Evolutionary conservation across 2,888 invertebrate genomes (phyloP).

Genomic region (Sesia bembeciformis): DNA sequence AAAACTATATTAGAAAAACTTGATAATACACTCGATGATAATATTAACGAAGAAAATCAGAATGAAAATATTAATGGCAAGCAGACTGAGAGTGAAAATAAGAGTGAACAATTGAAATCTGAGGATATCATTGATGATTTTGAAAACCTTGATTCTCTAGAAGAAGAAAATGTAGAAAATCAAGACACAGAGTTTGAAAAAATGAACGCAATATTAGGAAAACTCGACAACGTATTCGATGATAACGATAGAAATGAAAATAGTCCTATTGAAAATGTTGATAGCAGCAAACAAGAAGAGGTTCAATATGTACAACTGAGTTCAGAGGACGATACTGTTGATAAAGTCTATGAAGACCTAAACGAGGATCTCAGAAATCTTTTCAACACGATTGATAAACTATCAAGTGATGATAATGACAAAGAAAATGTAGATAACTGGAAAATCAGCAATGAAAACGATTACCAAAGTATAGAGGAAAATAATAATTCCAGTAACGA

Average conservation of each 20-base stretch:
- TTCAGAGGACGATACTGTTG: slow-evolving; percentile 26
- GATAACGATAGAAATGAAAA: slow-evolving; percentile 9
- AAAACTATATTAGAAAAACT: not conserved
- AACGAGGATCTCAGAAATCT: slow-evolving; percentile 38
- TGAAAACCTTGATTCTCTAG: not conserved
- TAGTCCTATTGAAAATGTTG: slow-evolving; percentile 1
- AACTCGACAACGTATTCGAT: slow-evolving; percentile 7
- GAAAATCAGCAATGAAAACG: not conserved
- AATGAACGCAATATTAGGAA: slow-evolving; percentile 13
- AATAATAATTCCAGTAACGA: not conserved
- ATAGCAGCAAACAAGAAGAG: slow-evolving; percentile 1
- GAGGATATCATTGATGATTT: too few relatives aligned
- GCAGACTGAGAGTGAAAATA: slow-evolving; percentile 6
- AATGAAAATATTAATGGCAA: not conserved
- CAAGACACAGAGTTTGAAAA: slow-evolving; percentile 5
- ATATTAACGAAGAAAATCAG: not conserved
- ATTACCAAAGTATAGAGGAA: not conserved
- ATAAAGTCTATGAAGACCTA: slow-evolving; percentile 33
- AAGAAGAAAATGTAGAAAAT: not conserved
- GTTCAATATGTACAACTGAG: slow-evolving; percentile 1
- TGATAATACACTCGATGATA: slow-evolving; percentile 3
- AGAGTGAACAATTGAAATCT: not conserved
- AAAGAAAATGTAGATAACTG: slow-evolving; percentile 8
- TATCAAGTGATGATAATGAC: slow-evolving; percentile 16
- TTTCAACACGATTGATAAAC: slow-evolving; percentile 33